phyloP scores from a whole-genome alignment of 2,113 vertebrate species.

The Psilopsiagon aurifrons region DNA sequence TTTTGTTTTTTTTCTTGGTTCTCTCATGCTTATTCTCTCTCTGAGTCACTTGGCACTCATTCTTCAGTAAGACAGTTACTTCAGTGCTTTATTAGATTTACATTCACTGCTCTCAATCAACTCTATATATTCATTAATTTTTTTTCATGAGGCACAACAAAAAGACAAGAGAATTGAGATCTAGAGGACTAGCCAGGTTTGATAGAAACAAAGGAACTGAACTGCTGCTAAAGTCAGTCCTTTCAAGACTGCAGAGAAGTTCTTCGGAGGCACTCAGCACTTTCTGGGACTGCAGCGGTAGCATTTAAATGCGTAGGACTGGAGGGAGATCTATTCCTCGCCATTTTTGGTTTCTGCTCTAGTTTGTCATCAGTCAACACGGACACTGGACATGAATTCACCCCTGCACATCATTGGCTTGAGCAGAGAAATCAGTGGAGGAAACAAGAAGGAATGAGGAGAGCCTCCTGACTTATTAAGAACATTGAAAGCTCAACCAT shows the following conservation, averaged over 20 bases:
- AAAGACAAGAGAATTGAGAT: background rate
- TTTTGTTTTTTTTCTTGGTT: conserved; percentile 27
- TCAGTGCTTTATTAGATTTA: background rate
- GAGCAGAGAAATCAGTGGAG: background rate
- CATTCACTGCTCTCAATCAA: background rate
- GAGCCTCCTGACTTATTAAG: background rate
- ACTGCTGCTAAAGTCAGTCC: background rate
- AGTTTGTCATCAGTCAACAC: background rate
- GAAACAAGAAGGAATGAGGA: accelerated
- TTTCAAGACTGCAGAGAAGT: background rate
- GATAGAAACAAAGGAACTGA: background rate
- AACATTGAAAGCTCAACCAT: background rate
- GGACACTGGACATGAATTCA: background rate
- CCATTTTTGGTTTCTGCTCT: background rate
- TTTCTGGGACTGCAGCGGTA: background rate
- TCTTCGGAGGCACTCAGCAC: background rate
- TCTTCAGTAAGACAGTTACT: background rate
- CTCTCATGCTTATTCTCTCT: background rate
- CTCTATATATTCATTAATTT: background rate
- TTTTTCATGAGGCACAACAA: background rate
- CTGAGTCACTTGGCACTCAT: background rate
- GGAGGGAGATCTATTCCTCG: background rate
- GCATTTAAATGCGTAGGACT: background rate
- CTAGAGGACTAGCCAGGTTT: background rate
- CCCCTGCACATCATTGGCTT: background rate